Evolutionary conservation across 2,888 invertebrate species (phyloP), one percentile per base, ranked within the genome.

Genomic region (Ophion slaviceki): DNA sequence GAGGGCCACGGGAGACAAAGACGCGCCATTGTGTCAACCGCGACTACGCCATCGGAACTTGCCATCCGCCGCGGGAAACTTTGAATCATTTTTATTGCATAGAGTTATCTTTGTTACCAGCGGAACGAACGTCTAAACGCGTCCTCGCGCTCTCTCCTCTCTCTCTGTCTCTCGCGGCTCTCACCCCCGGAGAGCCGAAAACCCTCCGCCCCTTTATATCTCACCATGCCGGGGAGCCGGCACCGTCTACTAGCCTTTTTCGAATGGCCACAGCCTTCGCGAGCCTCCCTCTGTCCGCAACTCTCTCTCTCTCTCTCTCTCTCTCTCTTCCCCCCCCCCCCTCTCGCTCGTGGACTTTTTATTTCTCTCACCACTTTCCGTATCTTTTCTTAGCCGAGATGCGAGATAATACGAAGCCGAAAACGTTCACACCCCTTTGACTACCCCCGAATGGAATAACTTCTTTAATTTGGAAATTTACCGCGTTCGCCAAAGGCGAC

Each of bases 11-110:
- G 92, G 91, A 91, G 93, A 94, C 94, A 94, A 94, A 94, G 93
- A 93, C 94, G 93, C 92, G 91, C 94, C 92, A 93, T 94, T 94
- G 93, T 53, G 53, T 93, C 94, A 93, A 93, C 92, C 92, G 78
- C 82, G 74, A 93, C 92, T 92, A 92, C 92, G 90, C 93, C 93
- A 94, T 93, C 94, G 93, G 94, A 94, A 94, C 94, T 81, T 92
- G 89, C 93, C 93, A 93, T 92, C 93, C 93, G 92, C 93, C 92
- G 93, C 93, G 94, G 94, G 94, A 94, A 94, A 94, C 94, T 94
- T 94, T 94, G 94, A 94, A 94, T 94, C 94, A 94, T 94, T 94
- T 94, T 94, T 94, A 94, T 94, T 94, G 94, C 94, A 93, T 93
- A 93, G 94, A 94, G 93, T 94, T 94, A 94, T 94, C 94, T 94